Base-by-base conservation (phyloP, 1,140 invertebrate genomes). In the Drosophila rhopaloa region DNA sequence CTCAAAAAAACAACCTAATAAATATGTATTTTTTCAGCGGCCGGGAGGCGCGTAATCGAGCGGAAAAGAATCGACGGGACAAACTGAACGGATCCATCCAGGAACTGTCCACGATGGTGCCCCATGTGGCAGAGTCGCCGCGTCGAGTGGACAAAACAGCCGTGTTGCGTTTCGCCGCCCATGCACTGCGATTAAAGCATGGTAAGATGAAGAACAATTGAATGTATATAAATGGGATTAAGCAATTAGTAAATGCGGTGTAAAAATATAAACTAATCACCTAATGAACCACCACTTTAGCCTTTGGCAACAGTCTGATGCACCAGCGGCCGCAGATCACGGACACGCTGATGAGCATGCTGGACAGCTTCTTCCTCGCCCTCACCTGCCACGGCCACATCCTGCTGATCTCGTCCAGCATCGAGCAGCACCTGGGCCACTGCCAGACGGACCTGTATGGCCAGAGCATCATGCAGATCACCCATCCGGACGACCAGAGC, bases 71-170 rank as follows among this genome's bases (percentile, higher is more conserved):
- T 91, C 94, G 98, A 8, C 94, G 98, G 0, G 97, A 98, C 90
- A 98, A 97, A 86, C 94, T 98, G 55, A 98, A 98, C 92, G 94
- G 95, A 16, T 97, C 96, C 76, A 98, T 99, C 65, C 94, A 94
- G 8, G 95, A 97, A 84, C 93, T 99, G 81, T 96, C 97, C 0
- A 93, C 94, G 9, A 94, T 98, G 76, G 96, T 98, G 32, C 97
- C 97, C 0, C 95, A 96, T 79, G 96, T 97, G 38, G 94, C 96
- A 9, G 95, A 94, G 81, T 96, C 97, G 67, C 94, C 95, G 0
- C 95, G 97, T 76, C 95, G 96, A 75, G 94, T 98, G 77, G 97
- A 98, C 93, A 98, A 98, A 93, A 97, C 97, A 10, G 97, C 96
- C 16, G 95, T 98, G 4, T 93, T 99, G 7, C 93, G 97, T 50